Base-by-base conservation (phyloP, 2,888 invertebrate genomes). In the Sinhomidia bicolor region DNA sequence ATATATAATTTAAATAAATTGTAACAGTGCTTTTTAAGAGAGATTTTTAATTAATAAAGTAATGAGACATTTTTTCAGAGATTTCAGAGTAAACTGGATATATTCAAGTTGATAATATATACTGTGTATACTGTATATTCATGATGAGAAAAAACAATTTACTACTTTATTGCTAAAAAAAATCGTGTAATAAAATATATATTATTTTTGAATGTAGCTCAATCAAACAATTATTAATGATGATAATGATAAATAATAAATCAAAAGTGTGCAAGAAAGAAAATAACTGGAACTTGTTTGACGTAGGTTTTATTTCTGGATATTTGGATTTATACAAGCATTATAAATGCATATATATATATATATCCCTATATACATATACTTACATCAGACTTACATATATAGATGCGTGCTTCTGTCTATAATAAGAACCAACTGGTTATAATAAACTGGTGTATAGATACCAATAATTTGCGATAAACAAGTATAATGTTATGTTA, bases 181-280 rank as follows among this genome's bases (percentile, higher is more conserved):
- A 29, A 60, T 65, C 60, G 32, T 65, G 65, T 65, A 65, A 65
- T 32, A 65, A 65, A 32, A 65, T 9, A 51, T 84, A 85, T 78
- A 68, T 85, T 85, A 85, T 85, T 85, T 85, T 85, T 62, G 78
- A 78, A 85, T 78, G 78, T 85, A 85, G 85, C 85, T 85, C 85
- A 84, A 76, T 57, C 20, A 62, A 14, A 62, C 20, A 62, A 14
- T 29, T 62, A 62, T 29, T 62, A 62, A 51, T 54, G 4, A 57
- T 26, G 23, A 36, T 62, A 62, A 51, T 54, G 4, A 57, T 26
- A 57, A 36, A 36, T 36, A 68, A 36, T 36, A 68, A 36, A 68
- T 17, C 62, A 29, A n/a, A n/a, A 62, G 65, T 62, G 62, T 62
- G 62, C 32, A 62, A 62, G 62, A 29, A 62, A 36, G 36, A 36